These are phyloP conservation scores for Thalassarche chlororhynchos DNA, from an alignment of 2,113 vertebrate genomes.

Conservation along the genomic window DNA sequence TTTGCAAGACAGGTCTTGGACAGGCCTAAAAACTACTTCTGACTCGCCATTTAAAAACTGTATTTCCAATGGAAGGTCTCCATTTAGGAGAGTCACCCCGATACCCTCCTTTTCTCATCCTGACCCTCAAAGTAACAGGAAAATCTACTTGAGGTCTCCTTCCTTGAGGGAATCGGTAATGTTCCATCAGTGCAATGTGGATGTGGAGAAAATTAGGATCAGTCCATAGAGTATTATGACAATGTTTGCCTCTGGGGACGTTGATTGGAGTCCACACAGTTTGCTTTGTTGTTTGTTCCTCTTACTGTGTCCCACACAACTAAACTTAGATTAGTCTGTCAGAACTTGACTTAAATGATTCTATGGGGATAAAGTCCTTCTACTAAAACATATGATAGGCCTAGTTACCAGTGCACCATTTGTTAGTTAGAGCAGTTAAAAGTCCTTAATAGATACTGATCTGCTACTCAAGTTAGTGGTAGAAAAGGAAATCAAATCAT, in stretches of 20 bases:
- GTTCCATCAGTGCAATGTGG: neutral
- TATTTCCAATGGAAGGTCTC: neutral
- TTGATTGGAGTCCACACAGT: neutral
- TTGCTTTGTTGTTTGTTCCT: neutral
- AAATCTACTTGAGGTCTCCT: neutral
- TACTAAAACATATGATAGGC: neutral
- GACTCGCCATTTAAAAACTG: neutral
- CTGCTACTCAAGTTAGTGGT: neutral
- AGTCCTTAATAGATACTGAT: constrained; percentile 5
- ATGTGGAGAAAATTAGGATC: neutral
- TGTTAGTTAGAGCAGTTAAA: neutral
- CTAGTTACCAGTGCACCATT: neutral
- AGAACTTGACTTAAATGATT: neutral
- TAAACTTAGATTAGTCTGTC: neutral
- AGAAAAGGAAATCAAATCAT: constrained; percentile 14
- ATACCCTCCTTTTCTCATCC: neutral
- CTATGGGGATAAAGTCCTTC: neutral
- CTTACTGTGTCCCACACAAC: neutral
- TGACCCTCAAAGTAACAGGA: neutral
- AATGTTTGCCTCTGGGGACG: neutral
- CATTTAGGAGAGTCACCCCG: neutral
- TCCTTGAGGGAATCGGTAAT: neutral
- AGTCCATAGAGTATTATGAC: neutral
- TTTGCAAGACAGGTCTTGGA: neutral
- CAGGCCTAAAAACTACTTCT: neutral